Conservation (phyloP, 92 coral and sea anemone genomes). For the Phymanthus crucifer region DNA sequence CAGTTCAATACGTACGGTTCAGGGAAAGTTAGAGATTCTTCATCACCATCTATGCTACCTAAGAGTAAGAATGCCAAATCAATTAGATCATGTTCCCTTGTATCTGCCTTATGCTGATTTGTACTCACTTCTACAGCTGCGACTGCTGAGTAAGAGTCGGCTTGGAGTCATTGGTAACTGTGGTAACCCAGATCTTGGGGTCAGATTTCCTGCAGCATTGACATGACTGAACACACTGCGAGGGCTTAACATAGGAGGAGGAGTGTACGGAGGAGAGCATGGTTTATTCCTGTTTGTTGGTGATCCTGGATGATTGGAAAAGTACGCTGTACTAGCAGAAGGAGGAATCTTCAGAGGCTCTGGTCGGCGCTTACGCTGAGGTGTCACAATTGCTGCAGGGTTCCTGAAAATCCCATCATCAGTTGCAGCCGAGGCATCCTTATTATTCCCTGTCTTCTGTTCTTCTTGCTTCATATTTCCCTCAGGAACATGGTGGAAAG, state of each 20-base stretch:
- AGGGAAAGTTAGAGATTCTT: conserved; percentile 69
- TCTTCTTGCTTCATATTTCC: conserved; percentile 12
- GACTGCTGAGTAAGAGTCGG: conserved; percentile 81
- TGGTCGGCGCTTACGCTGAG: conserved; percentile 83
- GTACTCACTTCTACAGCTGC: conserved; percentile 90
- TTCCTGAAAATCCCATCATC: conserved; percentile 77
- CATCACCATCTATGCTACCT: conserved; percentile 72
- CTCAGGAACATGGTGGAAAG: conserved; percentile 36
- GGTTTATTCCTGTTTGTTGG: conserved; percentile 71
- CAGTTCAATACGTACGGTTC: conserved; percentile 82
- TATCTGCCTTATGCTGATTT: neutral
- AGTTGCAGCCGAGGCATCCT: conserved; percentile 18
- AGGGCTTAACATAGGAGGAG: conserved; percentile 99
- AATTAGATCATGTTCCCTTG: neutral
- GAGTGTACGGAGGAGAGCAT: conserved; percentile 93
- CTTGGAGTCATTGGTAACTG: conserved; percentile 94
- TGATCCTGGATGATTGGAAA: conserved; percentile 62
- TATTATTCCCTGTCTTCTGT: conserved; percentile 16
- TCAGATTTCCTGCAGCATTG: conserved; percentile 66
- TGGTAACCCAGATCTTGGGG: conserved; percentile 81
- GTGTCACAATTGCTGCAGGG: conserved; percentile 80
- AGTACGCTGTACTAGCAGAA: conserved; percentile 64
- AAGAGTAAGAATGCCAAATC: neutral
- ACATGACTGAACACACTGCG: conserved; percentile 90
- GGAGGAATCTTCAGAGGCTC: conserved; percentile 91